Evolutionary conservation across 2,113 vertebrate genomes (phyloP).

Genomic region (Ceyx melanurus): DNA sequence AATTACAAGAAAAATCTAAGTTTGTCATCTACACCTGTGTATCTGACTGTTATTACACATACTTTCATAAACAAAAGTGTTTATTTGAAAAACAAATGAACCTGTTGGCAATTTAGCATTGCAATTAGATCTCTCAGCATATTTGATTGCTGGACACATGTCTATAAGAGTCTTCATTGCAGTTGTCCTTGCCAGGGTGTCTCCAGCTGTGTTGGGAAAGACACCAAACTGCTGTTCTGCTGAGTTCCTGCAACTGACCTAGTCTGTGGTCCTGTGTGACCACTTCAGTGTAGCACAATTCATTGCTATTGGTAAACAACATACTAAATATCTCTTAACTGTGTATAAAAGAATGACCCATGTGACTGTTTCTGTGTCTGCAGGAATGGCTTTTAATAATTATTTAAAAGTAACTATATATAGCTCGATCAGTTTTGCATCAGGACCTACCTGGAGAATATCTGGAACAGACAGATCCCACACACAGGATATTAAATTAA

Average conservation of each 20-base stretch:
- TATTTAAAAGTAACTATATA: neutral
- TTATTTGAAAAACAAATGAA: neutral
- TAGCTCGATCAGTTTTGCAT: neutral
- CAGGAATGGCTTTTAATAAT: neutral
- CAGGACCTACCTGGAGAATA: neutral
- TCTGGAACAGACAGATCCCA: neutral
- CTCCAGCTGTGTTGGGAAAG: neutral
- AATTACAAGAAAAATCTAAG: neutral
- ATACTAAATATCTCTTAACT: neutral
- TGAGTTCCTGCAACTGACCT: neutral
- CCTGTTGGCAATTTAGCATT: neutral
- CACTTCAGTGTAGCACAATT: neutral
- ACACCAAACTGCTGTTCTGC: neutral
- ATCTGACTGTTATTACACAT: neutral
- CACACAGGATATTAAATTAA: neutral
- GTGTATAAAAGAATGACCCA: neutral
- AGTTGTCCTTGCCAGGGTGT: neutral
- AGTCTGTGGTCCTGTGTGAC: neutral
- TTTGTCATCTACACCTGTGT: neutral
- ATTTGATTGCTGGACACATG: accelerated
- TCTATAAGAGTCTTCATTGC: neutral
- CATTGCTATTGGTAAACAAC: neutral
- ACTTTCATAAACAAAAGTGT: neutral
- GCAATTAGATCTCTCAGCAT: neutral
- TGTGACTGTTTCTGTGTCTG: neutral